Percentiles rank a stretch among this genome's conserved stretches.
These are phyloP conservation scores for Burhinus oedicnemus DNA, from an alignment of 2,113 vertebrate species.

Conservation along the genomic window DNA sequence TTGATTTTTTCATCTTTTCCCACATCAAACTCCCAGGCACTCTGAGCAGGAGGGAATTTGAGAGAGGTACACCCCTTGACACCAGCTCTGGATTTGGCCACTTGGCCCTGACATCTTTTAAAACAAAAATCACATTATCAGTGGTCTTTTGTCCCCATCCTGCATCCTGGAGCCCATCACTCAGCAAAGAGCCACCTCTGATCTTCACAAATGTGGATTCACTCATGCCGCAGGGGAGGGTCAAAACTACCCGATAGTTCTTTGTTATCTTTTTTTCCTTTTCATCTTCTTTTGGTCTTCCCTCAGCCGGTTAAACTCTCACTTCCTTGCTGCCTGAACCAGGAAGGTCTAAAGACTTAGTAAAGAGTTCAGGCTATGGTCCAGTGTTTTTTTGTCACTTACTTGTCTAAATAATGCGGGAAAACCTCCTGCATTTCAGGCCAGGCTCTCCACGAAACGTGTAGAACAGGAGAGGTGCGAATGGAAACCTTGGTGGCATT, in stretches of 20 bases:
- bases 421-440: conserved; percentile 25
- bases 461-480: conserved; percentile 32
- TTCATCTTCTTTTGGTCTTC: background rate
- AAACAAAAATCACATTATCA: background rate
- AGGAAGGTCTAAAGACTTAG: background rate
- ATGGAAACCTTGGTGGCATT: conserved; percentile 62
- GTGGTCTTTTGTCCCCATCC: background rate
- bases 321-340: background rate
- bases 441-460: background rate
- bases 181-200: conserved; percentile 1
- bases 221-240: background rate
- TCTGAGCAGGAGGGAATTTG: background rate
- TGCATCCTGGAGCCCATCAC: background rate
- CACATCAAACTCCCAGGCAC: background rate
- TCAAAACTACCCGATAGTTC: background rate
- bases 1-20: background rate
- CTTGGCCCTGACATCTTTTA: background rate
- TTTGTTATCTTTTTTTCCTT: background rate
- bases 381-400: conserved; percentile 41
- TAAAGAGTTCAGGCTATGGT: background rate
- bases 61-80: background rate
- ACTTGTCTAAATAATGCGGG: conserved; percentile 41
- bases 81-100: background rate
- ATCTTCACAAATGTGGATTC: conserved; percentile 4
- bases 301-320: background rate